Base-by-base conservation (phyloP, 2,113 vertebrate species). In the Hemichromis elongatus region DNA sequence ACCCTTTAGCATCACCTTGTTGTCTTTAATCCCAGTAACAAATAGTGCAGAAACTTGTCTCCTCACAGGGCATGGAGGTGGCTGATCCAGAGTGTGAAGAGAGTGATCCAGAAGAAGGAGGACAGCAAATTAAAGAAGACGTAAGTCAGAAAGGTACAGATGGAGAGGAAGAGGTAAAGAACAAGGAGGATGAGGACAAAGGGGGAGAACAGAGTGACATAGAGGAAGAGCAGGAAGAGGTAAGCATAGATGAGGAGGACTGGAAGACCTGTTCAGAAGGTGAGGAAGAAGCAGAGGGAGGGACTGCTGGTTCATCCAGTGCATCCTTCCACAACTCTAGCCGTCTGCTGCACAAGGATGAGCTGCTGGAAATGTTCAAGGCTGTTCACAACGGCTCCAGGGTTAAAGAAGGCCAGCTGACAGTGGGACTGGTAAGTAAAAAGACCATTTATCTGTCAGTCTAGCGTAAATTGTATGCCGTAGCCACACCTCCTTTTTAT, bases 251-350 rank as follows among this genome's bases (percentile, higher is more conserved):
- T 68, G 97, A 97, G 26, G 96, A 96, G 28, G 96, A 96, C 18
- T 99, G 98, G 98, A 94, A 97, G 79, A 98, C 98, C 0, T 99
- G 98, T 92, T 98, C 97, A 7, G 98, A 99, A 90, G 97, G 96
- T 26, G 9, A 83, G 79, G 81, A 78, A 21, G 85, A 93, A 10
- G n/a, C 88, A 24, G 90, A 90, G 19, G 83, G 86, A 55, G 56
- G 28, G 21, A 0, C 53, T 30, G 61, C 14, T 19, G 18, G 55
- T 30, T 83, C 92, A 30, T 88, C 93, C 9, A 52, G 21, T 8
- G 3, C 83, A 19, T 30, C 86, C 45, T 78, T 97, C 86, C 93
- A 70, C 70, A 99, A 98, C 91, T 96, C 96, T 50, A 97, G 97
- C 77, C 97, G 95, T 19, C 94, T 99, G 79, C 97, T 99, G 13